Evolutionary conservation across 2,113 vertebrate genomes (phyloP).

Genomic region (Cephalophus harveyi): DNA sequence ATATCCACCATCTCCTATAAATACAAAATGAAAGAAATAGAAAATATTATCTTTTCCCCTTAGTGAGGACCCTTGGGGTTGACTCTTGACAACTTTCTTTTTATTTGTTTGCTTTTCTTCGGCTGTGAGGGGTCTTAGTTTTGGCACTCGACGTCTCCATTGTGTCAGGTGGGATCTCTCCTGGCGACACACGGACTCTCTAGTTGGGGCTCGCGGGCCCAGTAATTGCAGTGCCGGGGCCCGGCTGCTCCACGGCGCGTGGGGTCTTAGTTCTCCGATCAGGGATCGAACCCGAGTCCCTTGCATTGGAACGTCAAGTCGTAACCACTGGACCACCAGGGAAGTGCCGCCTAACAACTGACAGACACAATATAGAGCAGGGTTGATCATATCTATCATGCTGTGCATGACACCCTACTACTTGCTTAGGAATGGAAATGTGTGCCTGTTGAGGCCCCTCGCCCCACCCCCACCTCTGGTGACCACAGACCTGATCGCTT

Average conservation of each 20-base stretch:
- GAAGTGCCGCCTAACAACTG: background rate
- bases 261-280: background rate
- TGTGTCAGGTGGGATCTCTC: background rate
- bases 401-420: background rate
- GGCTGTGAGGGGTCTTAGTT: background rate
- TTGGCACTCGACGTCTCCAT: fast-evolving
- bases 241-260: fast-evolving
- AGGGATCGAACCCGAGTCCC: background rate
- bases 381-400: fast-evolving
- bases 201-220: background rate
- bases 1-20: background rate
- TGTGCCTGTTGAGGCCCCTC: background rate
- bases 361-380: background rate
- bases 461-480: background rate
- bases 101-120: background rate
- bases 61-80: background rate
- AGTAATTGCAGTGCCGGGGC: background rate
- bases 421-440: background rate
- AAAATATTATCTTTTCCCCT: background rate
- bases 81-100: background rate
- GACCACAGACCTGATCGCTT: background rate
- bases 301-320: fast-evolving
- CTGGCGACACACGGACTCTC: background rate
- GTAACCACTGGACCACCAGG: background rate
- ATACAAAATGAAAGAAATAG: background rate